Conservation (phyloP, 37 sponge, comb jelly and placozoan species). For the Hormiphora californensis region DNA sequence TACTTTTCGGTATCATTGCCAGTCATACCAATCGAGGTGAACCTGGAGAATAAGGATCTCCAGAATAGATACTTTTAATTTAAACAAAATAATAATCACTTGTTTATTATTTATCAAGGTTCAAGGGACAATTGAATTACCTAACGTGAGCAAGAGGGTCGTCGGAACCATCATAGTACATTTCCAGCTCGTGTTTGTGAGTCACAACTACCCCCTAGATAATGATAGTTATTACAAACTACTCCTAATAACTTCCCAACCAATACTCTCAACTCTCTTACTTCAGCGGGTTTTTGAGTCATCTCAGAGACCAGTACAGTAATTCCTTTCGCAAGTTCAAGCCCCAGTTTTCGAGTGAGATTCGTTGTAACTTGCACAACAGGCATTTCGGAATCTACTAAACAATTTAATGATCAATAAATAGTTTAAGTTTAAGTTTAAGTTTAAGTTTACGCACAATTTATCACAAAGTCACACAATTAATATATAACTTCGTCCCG, state of each 20-base stretch:
- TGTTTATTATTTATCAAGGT: neutral
- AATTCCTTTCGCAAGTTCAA: neutral
- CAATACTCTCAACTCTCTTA: neutral
- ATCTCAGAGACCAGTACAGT: neutral
- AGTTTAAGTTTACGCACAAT: too few relatives aligned
- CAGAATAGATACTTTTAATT: neutral
- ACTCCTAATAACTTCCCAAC: neutral
- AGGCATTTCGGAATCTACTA: too few relatives aligned
- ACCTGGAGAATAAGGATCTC: neutral
- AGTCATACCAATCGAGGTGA: conserved; percentile 5
- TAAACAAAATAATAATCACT: neutral
- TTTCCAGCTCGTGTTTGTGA: neutral
- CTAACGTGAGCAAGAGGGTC: conserved; percentile 34
- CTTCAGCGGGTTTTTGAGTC: conserved; percentile 33
- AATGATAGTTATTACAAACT: neutral
- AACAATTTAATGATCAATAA: too few relatives aligned
- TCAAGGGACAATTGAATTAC: too few relatives aligned
- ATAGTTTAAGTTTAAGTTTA: too few relatives aligned
- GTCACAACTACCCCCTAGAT: conserved; percentile 21
- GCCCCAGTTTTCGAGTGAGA: neutral
- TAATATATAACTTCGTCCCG: too few relatives aligned
- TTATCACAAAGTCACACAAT: too few relatives aligned
- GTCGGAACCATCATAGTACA: conserved; percentile 19
- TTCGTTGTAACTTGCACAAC: conserved; percentile 36
- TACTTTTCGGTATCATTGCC: neutral